Conservation (phyloP, 1,140 invertebrate species). For the Drosophila tristis region DNA sequence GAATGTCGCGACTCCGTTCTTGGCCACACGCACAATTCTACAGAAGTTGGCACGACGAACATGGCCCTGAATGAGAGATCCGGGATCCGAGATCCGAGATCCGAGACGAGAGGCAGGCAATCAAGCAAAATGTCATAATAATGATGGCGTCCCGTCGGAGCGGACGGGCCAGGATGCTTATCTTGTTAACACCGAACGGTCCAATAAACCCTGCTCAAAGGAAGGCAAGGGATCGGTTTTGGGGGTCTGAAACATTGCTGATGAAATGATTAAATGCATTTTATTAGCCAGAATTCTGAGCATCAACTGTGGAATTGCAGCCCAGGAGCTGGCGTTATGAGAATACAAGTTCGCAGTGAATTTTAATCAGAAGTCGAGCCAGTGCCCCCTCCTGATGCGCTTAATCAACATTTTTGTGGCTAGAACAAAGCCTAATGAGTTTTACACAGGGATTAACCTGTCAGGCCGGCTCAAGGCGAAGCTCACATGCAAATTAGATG, state of each 20-base stretch:
- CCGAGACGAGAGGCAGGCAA: conserved; percentile 41
- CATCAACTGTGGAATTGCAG: conserved; percentile 6
- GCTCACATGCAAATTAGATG: conserved; percentile 58
- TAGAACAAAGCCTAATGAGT: conserved; percentile 57
- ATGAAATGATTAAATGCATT: conserved; percentile 66
- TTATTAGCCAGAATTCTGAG: conserved; percentile 59
- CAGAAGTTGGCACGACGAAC: conserved; percentile 57
- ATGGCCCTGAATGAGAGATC: conserved; percentile 42
- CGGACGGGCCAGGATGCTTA: conserved; percentile 66
- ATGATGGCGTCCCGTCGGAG: conserved; percentile 70
- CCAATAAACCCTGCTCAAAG: conserved; percentile 18
- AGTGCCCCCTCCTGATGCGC: background rate
- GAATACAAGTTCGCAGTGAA: background rate
- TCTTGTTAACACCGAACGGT: conserved; percentile 74
- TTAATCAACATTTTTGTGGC: background rate
- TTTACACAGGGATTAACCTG: conserved; percentile 65
- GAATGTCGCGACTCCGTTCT: conserved; percentile 39
- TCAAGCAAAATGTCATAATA: conserved; percentile 82
- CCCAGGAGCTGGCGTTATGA: background rate
- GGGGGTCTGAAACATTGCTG: conserved; percentile 24
- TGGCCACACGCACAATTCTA: conserved; percentile 76
- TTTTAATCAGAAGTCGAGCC: background rate
- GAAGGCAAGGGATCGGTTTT: conserved; percentile 7
- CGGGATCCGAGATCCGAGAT: no score
- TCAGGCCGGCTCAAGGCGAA: conserved; percentile 29